Percentiles rank a stretch among this genome's conserved stretches.
Conservation (phyloP, 1,140 invertebrate species). For the Mamestra configurata region DNA sequence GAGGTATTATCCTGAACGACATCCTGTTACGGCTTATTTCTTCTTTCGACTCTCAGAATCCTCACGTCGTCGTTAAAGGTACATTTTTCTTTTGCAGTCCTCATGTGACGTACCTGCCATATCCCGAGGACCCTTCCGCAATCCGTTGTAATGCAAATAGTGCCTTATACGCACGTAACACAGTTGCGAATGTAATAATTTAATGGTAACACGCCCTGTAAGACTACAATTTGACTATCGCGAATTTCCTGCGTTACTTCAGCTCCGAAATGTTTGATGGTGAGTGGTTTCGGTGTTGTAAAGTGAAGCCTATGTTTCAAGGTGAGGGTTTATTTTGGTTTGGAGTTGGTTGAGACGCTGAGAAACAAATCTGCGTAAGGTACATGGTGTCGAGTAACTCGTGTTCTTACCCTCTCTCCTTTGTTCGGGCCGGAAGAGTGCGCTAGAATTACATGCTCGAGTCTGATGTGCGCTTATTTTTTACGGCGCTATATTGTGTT, state of each 20-base stretch:
- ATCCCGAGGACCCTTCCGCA: conserved; percentile 79
- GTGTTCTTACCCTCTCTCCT: conserved; percentile 87
- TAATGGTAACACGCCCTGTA: conserved; percentile 82
- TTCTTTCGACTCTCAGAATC: conserved; percentile 80
- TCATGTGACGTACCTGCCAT: conserved; percentile 81
- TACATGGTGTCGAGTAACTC: conserved; percentile 87
- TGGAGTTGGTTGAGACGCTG: conserved; percentile 68
- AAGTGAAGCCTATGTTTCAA: conserved; percentile 68
- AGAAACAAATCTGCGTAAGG: conserved; percentile 88
- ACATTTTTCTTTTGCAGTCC: conserved; percentile 87
- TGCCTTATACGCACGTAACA: conserved; percentile 81
- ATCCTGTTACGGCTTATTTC: conserved; percentile 86
- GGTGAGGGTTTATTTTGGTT: conserved; percentile 72
- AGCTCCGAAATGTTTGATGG: conserved; percentile 77
- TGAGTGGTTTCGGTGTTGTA: conserved; percentile 56
- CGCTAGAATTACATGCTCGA: conserved; percentile 88
- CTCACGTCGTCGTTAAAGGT: conserved; percentile 86
- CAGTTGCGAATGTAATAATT: conserved; percentile 86
- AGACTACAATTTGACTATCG: conserved; percentile 88
- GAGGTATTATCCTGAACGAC: conserved; percentile 85
- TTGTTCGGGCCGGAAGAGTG: conserved; percentile 87
- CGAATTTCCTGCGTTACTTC: conserved; percentile 82
- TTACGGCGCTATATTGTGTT: conserved; percentile 86
- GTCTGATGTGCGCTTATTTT: conserved; percentile 88
- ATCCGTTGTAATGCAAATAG: conserved; percentile 78